Conservation (phyloP, 2,888 invertebrate genomes). For the Drosophila anomalata region DNA sequence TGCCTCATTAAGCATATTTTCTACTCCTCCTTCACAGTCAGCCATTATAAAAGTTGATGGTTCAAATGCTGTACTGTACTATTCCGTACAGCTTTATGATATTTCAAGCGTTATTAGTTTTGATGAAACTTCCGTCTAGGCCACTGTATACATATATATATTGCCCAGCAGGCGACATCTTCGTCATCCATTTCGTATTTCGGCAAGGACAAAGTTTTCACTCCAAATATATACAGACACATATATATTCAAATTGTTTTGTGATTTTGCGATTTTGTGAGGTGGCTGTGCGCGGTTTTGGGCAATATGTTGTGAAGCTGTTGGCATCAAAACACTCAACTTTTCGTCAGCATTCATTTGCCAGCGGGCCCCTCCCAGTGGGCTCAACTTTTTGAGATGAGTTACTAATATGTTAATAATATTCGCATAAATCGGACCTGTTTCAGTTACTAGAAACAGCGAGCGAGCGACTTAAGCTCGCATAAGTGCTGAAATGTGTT, state of each 20-base stretch:
- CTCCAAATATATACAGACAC: conserved; percentile 11
- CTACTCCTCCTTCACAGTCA: not conserved
- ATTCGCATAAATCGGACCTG: conserved; percentile 58
- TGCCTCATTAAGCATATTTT: conserved; percentile 48
- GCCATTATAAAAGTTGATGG: conserved; percentile 40
- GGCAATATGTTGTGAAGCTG: conserved; percentile 28
- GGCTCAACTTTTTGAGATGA: conserved; percentile 55
- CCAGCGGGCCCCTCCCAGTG: not conserved
- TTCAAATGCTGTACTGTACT: conserved; percentile 39
- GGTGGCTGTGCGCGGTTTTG: conserved; percentile 4
- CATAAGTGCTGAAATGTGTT: not conserved
- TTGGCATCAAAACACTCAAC: conserved; percentile 22
- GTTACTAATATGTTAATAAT: conserved; percentile 77
- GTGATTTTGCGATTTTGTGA: conserved; percentile 56
- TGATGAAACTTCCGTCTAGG: conserved; percentile 55
- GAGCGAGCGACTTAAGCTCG: not conserved
- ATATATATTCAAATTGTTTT: conserved; percentile 68
- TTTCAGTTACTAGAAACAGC: conserved; percentile 29
- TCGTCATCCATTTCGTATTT: conserved; percentile 45
- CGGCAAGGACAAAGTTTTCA: conserved; percentile 65
- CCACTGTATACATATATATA: conserved; percentile 4
- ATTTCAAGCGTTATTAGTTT: conserved; percentile 67
- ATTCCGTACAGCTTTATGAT: conserved; percentile 49
- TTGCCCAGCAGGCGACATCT: conserved; percentile 27
- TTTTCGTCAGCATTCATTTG: conserved; percentile 28